Evolutionary conservation across 2,113 vertebrate genomes (phyloP), one percentile per base, ranked within the genome.

Genomic region (Gallinago media): DNA sequence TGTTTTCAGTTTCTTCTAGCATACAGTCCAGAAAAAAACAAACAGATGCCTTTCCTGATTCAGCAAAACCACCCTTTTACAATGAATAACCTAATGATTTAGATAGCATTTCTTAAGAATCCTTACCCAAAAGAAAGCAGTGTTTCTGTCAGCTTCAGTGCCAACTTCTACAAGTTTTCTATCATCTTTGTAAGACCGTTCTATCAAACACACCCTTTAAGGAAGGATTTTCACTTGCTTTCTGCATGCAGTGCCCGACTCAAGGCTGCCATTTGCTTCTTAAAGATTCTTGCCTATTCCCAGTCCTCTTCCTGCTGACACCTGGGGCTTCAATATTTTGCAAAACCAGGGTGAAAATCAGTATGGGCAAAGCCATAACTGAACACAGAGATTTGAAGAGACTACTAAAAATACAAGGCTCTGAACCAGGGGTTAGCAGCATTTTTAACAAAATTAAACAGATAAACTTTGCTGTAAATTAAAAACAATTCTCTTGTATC

Each of bases 401-500:
- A 73, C 34, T 71, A 74, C 47, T 63, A 70, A 92, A 81, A 65
- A 67, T 22, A 47, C 10, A 52, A 42, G 36, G 61, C 44, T 66
- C 46, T 32, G 32, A 61, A 42, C 23, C 50, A 56, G 3, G 3
- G 7, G 66, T 66, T 52, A 95, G 75, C 31, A 94, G 27, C 14
- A 81, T 61, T 92, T 95, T 54, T 3, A 82, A 78, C 54, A 94
- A 77, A 97, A 95, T 52, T 46, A 49, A 95, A 84, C 56, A 96
- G 95, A 97, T 87, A 85, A 88, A 85, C 71, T 86, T 78, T 50
- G 71, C 80, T 73, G 54, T 58, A 97, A 94, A 92, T 85, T 91
- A 68, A 73, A 97, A 96, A 75, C 92, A 89, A 94, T 66, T 85
- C 75, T 86, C 70, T 97, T 92, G 75, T 62, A 78, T 94, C 82